These are phyloP conservation scores for Actenoides lindsayi DNA, from an alignment of 2,113 vertebrate species.

Conservation along the genomic window DNA sequence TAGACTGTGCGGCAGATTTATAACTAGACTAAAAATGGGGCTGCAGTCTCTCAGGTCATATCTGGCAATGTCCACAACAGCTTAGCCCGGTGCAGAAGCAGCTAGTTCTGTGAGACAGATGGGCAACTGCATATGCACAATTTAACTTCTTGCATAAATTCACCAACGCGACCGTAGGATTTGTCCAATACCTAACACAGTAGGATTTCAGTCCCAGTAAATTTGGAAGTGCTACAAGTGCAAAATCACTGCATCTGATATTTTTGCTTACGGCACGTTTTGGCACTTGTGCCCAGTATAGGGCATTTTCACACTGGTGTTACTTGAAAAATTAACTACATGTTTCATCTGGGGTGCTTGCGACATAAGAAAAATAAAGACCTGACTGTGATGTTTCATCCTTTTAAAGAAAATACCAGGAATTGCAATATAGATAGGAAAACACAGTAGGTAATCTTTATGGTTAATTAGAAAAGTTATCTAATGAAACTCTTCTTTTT, in stretches of 20 bases:
- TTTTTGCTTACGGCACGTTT: background rate
- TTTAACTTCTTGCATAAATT: background rate
- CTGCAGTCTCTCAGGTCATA: background rate
- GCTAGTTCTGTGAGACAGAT: background rate
- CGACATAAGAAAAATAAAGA: background rate
- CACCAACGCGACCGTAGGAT: background rate
- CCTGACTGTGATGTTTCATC: background rate
- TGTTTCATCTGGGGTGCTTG: background rate
- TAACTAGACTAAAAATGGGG: background rate
- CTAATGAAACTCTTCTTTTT: background rate
- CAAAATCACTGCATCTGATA: background rate
- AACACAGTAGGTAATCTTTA: background rate
- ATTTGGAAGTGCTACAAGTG: background rate
- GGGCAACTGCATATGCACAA: background rate
- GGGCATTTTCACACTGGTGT: background rate
- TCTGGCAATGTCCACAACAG: background rate
- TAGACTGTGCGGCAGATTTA: background rate
- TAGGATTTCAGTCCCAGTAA: background rate
- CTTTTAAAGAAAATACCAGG: background rate
- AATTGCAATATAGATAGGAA: background rate
- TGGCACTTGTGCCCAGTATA: background rate
- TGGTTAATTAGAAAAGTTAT: background rate
- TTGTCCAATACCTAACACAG: background rate
- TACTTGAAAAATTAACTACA: background rate
- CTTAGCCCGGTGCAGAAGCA: background rate